phyloP scores from a whole-genome alignment of 2,888 invertebrate species.

The Sthenelais limicola region DNA sequence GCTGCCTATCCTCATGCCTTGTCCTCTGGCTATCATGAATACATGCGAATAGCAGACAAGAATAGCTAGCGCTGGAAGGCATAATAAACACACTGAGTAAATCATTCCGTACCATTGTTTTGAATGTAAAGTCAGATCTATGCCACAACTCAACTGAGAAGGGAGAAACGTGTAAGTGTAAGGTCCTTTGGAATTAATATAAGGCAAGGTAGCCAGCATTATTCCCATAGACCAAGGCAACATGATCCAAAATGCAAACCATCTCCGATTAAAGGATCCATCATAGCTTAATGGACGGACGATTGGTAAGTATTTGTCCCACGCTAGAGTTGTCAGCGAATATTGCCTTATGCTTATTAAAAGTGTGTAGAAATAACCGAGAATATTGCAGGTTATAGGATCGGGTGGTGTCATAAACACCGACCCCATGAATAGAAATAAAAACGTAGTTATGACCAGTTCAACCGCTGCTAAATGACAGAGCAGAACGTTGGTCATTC shows the following conservation, averaged over 20 bases:
- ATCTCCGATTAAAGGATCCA: not conserved
- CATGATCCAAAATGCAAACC: not conserved
- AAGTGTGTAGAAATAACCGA: not conserved
- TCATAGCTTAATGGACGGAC: not conserved
- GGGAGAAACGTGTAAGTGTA: not conserved
- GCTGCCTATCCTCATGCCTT: not conserved
- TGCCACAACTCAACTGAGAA: too few relatives aligned
- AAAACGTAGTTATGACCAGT: not conserved
- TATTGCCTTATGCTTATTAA: not conserved
- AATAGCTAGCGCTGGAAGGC: too few relatives aligned
- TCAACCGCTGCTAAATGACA: not conserved
- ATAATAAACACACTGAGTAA: too few relatives aligned
- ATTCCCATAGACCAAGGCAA: not conserved
- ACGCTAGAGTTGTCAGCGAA: not conserved
- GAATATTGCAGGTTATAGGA: not conserved
- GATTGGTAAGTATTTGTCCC: constrained; percentile 5
- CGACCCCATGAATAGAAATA: not conserved
- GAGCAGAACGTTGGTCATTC: constrained; percentile 19
- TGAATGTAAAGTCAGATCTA: too few relatives aligned
- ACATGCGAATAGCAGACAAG: constrained; percentile 7
- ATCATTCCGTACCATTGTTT: too few relatives aligned
- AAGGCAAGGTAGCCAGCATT: not conserved
- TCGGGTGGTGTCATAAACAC: not conserved
- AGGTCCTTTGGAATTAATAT: too few relatives aligned
- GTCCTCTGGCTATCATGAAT: not conserved